phyloP scores from a whole-genome alignment of 2,888 invertebrate species.

The Nineta flava region DNA sequence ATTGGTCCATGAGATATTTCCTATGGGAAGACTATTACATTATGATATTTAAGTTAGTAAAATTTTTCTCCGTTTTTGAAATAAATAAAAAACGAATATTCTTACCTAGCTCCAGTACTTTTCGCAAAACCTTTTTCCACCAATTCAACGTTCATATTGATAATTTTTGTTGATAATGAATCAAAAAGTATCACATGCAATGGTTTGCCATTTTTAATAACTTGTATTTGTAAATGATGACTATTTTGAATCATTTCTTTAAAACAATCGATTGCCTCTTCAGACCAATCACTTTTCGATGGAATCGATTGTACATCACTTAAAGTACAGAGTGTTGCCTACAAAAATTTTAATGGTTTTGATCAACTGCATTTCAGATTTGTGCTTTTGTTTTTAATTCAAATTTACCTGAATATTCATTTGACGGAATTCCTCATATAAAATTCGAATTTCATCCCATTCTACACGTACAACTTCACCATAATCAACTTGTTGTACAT shows the following conservation, averaged over 20 bases:
- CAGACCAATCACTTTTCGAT: slow-evolving; percentile 23
- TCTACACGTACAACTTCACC: slow-evolving; percentile 35
- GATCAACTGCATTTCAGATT: too few relatives aligned
- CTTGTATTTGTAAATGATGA: slow-evolving; percentile 25
- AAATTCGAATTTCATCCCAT: slow-evolving; percentile 32
- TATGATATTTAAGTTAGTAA: too few relatives aligned
- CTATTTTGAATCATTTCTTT: slow-evolving; percentile 18
- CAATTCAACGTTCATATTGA: slow-evolving; percentile 36
- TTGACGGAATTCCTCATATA: slow-evolving; percentile 31
- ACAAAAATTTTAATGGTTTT: neutral
- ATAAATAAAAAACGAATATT: too few relatives aligned
- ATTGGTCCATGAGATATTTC: too few relatives aligned
- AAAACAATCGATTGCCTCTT: slow-evolving; percentile 23
- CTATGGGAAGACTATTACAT: too few relatives aligned
- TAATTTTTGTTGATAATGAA: slow-evolving; percentile 19
- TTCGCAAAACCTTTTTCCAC: slow-evolving; percentile 31
- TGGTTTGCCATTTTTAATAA: slow-evolving; percentile 18
- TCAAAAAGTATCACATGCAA: slow-evolving; percentile 29
- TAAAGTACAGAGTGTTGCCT: slow-evolving; percentile 22
- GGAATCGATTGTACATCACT: slow-evolving; percentile 28
- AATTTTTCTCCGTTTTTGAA: too few relatives aligned
- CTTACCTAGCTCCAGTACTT: slow-evolving; percentile 34
- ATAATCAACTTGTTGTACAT: slow-evolving; percentile 45
- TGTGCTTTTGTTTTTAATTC: neutral
- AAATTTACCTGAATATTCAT: slow-evolving; percentile 32